phyloP scores from a whole-genome alignment of 2,797 vertebrate species.

The Microctenopoma steveboyesi region DNA sequence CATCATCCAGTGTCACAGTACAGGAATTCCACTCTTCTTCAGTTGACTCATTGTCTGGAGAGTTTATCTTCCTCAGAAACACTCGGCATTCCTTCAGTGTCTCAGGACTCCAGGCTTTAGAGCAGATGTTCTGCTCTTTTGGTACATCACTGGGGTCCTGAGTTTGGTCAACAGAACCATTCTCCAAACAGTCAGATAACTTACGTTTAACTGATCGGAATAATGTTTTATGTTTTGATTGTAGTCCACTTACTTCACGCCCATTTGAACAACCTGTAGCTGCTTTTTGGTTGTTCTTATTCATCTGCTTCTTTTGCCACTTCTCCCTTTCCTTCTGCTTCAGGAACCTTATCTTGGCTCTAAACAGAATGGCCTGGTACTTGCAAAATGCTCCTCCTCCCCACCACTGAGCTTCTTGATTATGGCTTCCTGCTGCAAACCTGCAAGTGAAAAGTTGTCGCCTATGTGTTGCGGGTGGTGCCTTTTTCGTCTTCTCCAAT shows the following conservation, averaged over 20 bases:
- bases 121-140: conserved; percentile 78
- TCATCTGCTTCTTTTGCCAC: conserved; percentile 49
- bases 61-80: conserved; percentile 95
- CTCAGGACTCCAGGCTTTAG: conserved; percentile 88
- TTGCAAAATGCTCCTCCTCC: conserved; percentile 47
- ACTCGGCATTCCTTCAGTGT: conserved; percentile 94
- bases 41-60: conserved; percentile 83
- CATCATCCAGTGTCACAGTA: conserved; percentile 83
- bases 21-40: conserved; percentile 82
- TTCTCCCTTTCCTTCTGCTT: conserved; percentile 61
- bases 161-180: conserved; percentile 68
- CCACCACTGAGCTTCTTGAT: conserved; percentile 29
- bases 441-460: conserved; percentile 63
- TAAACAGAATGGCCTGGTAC: conserved; percentile 66
- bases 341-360: conserved; percentile 77
- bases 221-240: conserved; percentile 48
- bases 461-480: conserved; percentile 57
- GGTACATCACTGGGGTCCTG: conserved; percentile 58
- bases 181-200: conserved; percentile 51
- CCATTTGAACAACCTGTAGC: conserved; percentile 19
- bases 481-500: conserved; percentile 77
- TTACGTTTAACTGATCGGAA: conserved; percentile 33
- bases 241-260: conserved; percentile 31
- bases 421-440: conserved; percentile 11
- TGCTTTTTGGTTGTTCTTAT: conserved; percentile 23